Conservation (phyloP, 2,113 vertebrate genomes). For the Ophthalmolycus amberensis region DNA sequence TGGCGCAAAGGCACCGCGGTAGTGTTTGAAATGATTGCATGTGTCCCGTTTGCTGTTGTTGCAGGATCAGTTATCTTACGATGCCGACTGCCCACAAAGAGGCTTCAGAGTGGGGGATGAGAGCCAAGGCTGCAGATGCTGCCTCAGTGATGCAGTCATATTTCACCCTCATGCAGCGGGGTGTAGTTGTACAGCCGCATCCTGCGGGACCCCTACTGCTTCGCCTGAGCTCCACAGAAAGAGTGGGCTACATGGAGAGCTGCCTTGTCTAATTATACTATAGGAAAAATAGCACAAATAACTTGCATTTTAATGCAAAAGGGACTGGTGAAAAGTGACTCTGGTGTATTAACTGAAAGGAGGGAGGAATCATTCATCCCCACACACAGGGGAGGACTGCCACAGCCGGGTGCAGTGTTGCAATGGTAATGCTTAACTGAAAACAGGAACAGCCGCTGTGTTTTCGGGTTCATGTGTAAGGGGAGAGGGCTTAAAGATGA, state of each 20-base stretch:
- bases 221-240: conserved; percentile 11
- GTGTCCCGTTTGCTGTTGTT: conserved; percentile 24
- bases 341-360: conserved; percentile 25
- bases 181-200: conserved; percentile 31
- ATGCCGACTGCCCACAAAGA: conserved; percentile 17
- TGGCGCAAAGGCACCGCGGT: not conserved
- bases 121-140: conserved; percentile 21
- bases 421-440: conserved; percentile 20
- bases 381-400: not conserved
- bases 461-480: conserved; percentile 31
- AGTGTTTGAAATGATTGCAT: conserved; percentile 29
- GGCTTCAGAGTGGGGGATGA: conserved; percentile 23
- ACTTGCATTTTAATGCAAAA: conserved; percentile 43
- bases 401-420: conserved; percentile 30
- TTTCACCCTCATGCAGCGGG: conserved; percentile 36
- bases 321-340: conserved; percentile 7
- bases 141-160: conserved; percentile 38
- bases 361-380: conserved; percentile 20
- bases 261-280: conserved; percentile 50
- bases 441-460: conserved; percentile 2
- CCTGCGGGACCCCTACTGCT: conserved; percentile 46
- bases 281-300: conserved; percentile 42
- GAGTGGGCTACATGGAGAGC: conserved; percentile 6
- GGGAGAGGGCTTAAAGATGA: conserved; percentile 27
- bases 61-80: conserved; percentile 52